Conservation (phyloP, 1,140 invertebrate species). For the Bombus terrestris region DNA sequence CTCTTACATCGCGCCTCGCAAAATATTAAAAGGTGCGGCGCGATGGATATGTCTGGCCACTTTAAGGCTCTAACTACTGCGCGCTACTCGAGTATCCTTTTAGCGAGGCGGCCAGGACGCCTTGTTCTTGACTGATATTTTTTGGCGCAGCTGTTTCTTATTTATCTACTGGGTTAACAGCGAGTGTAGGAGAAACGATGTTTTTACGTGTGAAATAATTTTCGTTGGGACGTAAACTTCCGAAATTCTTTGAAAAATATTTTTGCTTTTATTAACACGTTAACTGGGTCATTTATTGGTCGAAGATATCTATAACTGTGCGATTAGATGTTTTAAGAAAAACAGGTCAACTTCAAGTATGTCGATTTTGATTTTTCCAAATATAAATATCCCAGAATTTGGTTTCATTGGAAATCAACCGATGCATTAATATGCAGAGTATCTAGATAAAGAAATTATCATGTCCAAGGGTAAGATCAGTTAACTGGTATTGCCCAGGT, state of each 20-base stretch:
- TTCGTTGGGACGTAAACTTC: neutral
- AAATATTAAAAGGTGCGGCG: neutral
- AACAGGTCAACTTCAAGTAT: too few relatives aligned
- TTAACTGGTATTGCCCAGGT: too few relatives aligned
- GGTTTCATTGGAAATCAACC: too few relatives aligned
- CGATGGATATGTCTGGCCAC: neutral
- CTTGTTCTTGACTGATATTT: neutral
- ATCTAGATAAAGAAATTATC: too few relatives aligned
- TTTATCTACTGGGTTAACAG: too few relatives aligned
- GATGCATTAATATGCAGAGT: too few relatives aligned
- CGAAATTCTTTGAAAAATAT: neutral
- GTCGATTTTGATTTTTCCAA: too few relatives aligned
- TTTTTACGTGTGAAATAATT: neutral
- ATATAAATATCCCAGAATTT: too few relatives aligned
- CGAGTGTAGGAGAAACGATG: neutral
- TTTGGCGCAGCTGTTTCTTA: neutral
- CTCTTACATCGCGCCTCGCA: neutral
- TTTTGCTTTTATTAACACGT: neutral
- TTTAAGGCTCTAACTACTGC: neutral
- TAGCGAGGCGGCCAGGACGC: neutral
- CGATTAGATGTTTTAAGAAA: too few relatives aligned
- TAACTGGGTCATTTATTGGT: neutral
- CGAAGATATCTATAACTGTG: neutral
- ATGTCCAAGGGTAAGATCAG: too few relatives aligned
- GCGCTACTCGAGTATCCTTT: neutral